phyloP scores from a whole-genome alignment of 2,113 vertebrate species.

The Gracilinanus agilis region DNA sequence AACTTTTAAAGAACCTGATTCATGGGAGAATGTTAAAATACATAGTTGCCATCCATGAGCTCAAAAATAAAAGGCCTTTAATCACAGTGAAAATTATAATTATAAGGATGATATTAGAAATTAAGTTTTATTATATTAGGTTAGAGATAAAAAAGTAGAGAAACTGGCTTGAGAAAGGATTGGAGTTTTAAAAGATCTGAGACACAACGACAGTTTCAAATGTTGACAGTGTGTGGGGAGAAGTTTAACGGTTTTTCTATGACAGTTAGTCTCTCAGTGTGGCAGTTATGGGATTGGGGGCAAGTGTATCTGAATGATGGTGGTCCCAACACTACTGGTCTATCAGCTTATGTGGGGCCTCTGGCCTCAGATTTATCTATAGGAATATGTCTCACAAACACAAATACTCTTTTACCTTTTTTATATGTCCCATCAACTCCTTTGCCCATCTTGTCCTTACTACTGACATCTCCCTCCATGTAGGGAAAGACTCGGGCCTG shows the following conservation, averaged over 20 bases:
- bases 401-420: slow-evolving; percentile 89
- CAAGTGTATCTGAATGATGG: not conserved
- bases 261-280: too few species aligned
- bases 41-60: not conserved
- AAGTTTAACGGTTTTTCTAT: too few species aligned
- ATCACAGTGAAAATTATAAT: not conserved
- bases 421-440: slow-evolving; percentile 96
- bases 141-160: too few species aligned
- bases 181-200: too few species aligned
- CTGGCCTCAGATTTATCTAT: not conserved
- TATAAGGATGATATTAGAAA: too few species aligned
- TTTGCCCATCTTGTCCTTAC: slow-evolving; percentile 98
- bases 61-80: not conserved
- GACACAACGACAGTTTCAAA: too few species aligned
- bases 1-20: not conserved
- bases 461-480: slow-evolving; percentile 98
- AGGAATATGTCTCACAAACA: not conserved
- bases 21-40: not conserved
- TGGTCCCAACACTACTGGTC: not conserved
- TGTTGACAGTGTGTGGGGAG: too few species aligned
- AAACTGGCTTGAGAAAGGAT: too few species aligned
- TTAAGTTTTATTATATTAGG: too few species aligned
- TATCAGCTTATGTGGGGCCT: not conserved
- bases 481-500: slow-evolving; percentile 98
- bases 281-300: too few species aligned